These are phyloP conservation scores for Pachydiplax longipennis DNA, from an alignment of 2,888 invertebrate species.

Conservation along the genomic window DNA sequence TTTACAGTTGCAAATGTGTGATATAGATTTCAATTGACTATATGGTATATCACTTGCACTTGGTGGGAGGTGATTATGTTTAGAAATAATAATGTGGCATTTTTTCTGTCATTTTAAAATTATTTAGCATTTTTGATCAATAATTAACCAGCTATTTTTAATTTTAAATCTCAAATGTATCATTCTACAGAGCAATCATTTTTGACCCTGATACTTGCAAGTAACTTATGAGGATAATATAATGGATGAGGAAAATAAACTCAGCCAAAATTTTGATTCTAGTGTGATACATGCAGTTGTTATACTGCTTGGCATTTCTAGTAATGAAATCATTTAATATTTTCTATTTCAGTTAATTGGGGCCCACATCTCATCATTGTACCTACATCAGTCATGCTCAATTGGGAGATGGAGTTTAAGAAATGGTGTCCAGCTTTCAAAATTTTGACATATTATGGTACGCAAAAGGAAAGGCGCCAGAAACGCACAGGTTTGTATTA, in stretches of 20 bases:
- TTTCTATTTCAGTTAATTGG: conserved; percentile 75
- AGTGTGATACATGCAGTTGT: not conserved
- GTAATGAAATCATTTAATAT: not conserved
- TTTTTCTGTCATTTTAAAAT: too few relatives aligned
- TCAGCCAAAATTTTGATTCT: not conserved
- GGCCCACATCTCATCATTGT: conserved; percentile 99
- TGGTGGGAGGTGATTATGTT: too few relatives aligned
- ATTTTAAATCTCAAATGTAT: not conserved
- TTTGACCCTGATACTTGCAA: too few relatives aligned
- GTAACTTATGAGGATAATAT: too few relatives aligned
- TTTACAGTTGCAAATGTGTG: too few relatives aligned
- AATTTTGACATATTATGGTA: conserved; percentile 97
- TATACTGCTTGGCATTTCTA: not conserved
- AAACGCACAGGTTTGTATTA: conserved; percentile 72
- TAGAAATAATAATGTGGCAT: too few relatives aligned
- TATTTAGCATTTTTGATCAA: too few relatives aligned
- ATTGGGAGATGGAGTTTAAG: conserved; percentile 99
- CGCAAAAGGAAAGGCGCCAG: conserved; percentile 91
- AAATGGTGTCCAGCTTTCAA: conserved; percentile 99
- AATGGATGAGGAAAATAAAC: too few relatives aligned
- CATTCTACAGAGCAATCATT: too few relatives aligned
- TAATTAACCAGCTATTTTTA: too few relatives aligned
- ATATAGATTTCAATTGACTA: too few relatives aligned
- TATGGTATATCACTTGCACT: too few relatives aligned
- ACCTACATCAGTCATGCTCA: conserved; percentile 98